Evolutionary conservation across 2,113 vertebrate species (phyloP), one percentile per base, ranked within the genome.

Genomic region (Naja naja): DNA sequence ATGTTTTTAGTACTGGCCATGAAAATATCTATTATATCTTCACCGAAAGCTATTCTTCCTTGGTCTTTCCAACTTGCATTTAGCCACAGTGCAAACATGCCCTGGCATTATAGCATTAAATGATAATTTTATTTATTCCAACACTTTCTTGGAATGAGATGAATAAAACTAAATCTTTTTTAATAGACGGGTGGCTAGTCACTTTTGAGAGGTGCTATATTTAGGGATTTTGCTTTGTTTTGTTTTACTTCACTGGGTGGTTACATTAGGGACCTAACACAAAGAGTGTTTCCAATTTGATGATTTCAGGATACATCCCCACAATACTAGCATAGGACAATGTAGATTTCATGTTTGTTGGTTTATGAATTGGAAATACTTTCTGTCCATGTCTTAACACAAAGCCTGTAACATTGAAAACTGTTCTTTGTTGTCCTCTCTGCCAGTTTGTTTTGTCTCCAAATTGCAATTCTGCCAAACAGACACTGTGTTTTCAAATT

Each of bases 401-500:
- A 92, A 64, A 87, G 27, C 12, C 58, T 92, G 25, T 34, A 91
- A 27, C 47, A 34, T 54, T 90, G 60, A 86, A 86, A 43, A 85
- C 55, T 85, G 43, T 20, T 91, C 55, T 89, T 86, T 92, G 47
- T 92, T 92, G 64, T 89, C 27, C 47, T 89, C 16, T 60, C 39
- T 49, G 34, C 91, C 10, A 47, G 34, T 12, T 56, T 11, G 4
- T 74, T 92, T 92, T 47, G 56, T 87, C 53, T 87, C 88, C 49
- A 54, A 27, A n/a, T 52, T 87, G 64, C 88, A 30, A 53, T 89
- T 89, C 69, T 87, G 56, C 58, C 69, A 55, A 90, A 88, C 81
- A 94, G 91, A 86, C 55, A 53, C 39, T 45, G 43, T 45, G 54
- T 74, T 30, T 93, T 87, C 64, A 43, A 55, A 86, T 93, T 47